Evolutionary conservation across 2,797 vertebrate genomes (phyloP).

Genomic region (Halcyon leucocephala): DNA sequence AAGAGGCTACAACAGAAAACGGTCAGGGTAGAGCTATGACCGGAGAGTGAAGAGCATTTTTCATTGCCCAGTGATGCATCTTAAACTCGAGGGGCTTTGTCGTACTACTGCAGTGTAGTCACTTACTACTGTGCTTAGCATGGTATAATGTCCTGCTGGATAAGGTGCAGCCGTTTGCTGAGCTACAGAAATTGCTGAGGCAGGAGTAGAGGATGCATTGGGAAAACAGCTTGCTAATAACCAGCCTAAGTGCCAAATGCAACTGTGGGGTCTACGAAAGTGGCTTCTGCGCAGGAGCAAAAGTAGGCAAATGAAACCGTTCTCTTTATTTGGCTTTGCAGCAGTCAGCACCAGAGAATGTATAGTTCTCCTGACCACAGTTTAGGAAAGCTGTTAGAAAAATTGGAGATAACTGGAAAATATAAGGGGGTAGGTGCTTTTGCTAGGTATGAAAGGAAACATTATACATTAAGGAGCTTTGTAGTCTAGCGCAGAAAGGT

Average conservation of each 20-base stretch:
- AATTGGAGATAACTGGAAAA: background rate
- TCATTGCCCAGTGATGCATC: background rate
- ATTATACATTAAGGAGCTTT: background rate
- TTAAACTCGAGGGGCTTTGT: background rate
- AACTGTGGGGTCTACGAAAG: background rate
- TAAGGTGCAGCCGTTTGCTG: background rate
- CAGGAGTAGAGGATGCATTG: background rate
- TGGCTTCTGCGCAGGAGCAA: background rate
- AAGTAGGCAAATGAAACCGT: background rate
- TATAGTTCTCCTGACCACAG: background rate
- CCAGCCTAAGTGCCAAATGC: background rate
- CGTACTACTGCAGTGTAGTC: background rate
- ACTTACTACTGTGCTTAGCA: background rate
- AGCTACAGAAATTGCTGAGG: conserved; percentile 22
- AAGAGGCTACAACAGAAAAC: background rate
- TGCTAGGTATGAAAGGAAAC: background rate
- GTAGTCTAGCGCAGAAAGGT: background rate
- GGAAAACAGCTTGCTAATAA: background rate
- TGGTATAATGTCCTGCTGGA: background rate
- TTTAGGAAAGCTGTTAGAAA: background rate
- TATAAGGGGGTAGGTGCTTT: background rate
- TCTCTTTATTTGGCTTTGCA: background rate
- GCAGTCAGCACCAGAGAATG: background rate
- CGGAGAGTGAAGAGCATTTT: background rate
- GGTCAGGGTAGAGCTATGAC: background rate